Percentiles rank a stretch among this genome's conserved stretches.
These are phyloP conservation scores for Gallirallus australis DNA, from an alignment of 2,797 vertebrate genomes.

Conservation along the genomic window DNA sequence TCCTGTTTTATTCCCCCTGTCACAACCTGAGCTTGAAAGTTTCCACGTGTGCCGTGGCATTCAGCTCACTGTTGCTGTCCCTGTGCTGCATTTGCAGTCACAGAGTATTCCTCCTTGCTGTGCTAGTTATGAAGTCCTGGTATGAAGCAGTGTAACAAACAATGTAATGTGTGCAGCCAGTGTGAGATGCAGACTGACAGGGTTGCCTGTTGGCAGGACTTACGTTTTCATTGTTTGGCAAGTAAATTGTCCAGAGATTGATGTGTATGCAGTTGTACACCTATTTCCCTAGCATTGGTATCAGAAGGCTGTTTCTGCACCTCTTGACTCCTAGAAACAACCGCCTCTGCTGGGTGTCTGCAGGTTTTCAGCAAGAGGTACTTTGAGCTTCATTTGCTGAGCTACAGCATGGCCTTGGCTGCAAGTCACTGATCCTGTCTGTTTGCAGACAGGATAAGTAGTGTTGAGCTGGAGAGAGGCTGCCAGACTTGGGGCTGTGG, in stretches of 20 bases:
- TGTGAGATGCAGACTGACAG: not conserved
- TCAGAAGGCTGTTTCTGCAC: not conserved
- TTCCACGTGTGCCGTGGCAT: accelerated
- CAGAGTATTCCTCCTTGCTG: not conserved
- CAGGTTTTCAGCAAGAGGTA: not conserved
- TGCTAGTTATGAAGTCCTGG: not conserved
- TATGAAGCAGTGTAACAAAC: not conserved
- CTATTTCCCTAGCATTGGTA: not conserved
- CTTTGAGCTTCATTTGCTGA: not conserved
- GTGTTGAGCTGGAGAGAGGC: not conserved
- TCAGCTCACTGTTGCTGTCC: not conserved
- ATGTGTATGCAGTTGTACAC: not conserved
- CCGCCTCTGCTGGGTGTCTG: not conserved
- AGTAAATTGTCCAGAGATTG: not conserved
- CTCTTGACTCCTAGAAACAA: not conserved
- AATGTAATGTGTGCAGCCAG: not conserved
- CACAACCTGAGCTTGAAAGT: not conserved
- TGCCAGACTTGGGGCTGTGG: not conserved
- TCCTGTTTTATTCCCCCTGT: accelerated
- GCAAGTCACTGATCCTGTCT: not conserved
- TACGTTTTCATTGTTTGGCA: not conserved
- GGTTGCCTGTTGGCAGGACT: not conserved
- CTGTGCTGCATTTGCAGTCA: not conserved
- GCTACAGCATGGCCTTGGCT: not conserved
- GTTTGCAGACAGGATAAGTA: not conserved